These are phyloP conservation scores for Loriculus beryllinus DNA, from an alignment of 2,797 vertebrate genomes.

Conservation along the genomic window DNA sequence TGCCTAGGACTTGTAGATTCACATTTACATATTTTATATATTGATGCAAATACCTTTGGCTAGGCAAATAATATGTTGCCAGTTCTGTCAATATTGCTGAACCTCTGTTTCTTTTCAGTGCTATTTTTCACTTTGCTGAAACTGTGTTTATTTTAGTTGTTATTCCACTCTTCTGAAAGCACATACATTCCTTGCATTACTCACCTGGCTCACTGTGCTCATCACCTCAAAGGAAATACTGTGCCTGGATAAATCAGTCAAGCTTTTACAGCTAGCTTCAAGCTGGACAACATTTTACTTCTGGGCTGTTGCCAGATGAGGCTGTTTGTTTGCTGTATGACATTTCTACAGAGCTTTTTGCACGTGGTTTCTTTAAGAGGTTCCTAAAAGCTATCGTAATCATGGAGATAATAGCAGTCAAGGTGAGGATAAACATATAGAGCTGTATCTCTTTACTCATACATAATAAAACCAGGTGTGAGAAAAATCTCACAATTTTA, in stretches of 20 bases:
- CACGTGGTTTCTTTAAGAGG: not conserved
- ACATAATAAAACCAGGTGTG: not conserved
- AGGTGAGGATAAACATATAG: not conserved
- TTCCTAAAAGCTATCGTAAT: not conserved
- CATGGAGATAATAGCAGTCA: not conserved
- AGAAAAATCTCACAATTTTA: not conserved
- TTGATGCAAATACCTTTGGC: slow-evolving; percentile 40
- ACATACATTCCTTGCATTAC: not conserved
- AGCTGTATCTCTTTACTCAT: not conserved
- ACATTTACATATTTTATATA: slow-evolving; percentile 55
- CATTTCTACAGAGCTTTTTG: not conserved
- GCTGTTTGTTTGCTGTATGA: not conserved
- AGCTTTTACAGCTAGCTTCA: not conserved
- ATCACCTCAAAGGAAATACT: not conserved
- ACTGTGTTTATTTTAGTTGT: not conserved
- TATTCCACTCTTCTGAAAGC: not conserved
- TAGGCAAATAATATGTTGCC: not conserved
- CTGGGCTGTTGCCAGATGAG: not conserved
- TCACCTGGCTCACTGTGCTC: not conserved
- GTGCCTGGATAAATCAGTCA: rapidly evolving
- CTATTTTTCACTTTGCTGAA: not conserved
- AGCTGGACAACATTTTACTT: not conserved
- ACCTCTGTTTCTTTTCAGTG: not conserved
- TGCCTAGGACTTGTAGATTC: not conserved
- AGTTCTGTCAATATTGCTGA: not conserved